A percentile compares a stretch with the other conserved stretches of the same genome.
Conservation (phyloP, 2,113 vertebrate species). For the Athene noctua region DNA sequence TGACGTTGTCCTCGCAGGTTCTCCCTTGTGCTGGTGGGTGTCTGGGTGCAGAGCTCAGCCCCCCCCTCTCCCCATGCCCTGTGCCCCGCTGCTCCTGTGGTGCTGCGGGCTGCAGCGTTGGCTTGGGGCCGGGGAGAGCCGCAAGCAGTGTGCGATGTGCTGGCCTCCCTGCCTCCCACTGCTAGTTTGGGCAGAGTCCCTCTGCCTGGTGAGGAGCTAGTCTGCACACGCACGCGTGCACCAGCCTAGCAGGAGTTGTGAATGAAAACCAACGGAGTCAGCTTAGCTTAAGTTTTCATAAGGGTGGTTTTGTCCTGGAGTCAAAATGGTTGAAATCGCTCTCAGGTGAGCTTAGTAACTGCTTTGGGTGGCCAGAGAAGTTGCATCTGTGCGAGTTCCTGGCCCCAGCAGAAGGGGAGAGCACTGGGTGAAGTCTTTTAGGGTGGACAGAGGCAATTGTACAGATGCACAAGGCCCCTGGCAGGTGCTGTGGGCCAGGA, state of each 20-base stretch:
- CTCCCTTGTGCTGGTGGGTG: not conserved
- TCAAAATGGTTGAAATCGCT: not conserved
- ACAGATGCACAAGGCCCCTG: not conserved
- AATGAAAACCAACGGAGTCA: not conserved
- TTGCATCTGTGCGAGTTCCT: fast-evolving
- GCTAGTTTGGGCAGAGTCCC: not conserved
- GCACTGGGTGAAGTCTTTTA: not conserved
- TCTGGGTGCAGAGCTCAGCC: not conserved
- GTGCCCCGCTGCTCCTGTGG: fast-evolving
- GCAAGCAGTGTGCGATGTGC: fast-evolving
- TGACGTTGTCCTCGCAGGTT: fast-evolving
- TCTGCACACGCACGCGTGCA: not conserved
- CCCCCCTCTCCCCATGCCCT: fast-evolving
- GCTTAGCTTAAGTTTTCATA: not conserved
- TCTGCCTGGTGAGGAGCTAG: not conserved
- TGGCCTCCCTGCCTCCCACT: fast-evolving
- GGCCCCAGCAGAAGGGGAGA: not conserved
- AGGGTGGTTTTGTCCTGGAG: not conserved
- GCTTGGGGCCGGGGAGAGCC: not conserved
- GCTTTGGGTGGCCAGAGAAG: not conserved
- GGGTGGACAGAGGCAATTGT: not conserved
- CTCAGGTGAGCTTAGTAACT: not conserved
- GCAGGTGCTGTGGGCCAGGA: not conserved
- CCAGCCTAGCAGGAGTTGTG: fast-evolving
- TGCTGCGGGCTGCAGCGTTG: not conserved